phyloP scores from a whole-genome alignment of 2,797 vertebrate species.

The Manis pentadactyla region DNA sequence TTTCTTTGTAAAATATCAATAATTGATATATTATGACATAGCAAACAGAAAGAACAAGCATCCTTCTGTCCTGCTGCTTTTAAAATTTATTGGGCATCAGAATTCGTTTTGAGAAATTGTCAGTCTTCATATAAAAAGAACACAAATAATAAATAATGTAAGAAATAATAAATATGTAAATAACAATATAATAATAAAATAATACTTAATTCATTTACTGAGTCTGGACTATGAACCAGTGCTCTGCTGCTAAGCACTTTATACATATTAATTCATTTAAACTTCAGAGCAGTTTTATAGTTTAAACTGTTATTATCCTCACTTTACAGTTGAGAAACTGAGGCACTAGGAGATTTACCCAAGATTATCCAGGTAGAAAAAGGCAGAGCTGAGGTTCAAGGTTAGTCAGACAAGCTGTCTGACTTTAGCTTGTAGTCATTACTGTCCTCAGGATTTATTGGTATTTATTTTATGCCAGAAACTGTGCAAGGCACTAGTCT shows the following conservation, averaged over 20 bases:
- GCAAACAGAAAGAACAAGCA: background rate
- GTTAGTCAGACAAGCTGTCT: background rate
- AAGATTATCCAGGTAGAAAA: background rate
- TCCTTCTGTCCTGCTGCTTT: background rate
- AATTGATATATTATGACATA: background rate
- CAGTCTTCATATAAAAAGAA: background rate
- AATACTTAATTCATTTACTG: background rate
- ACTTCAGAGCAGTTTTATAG: background rate
- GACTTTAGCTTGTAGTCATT: background rate
- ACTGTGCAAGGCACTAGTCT: background rate
- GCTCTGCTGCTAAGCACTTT: background rate
- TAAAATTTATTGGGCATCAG: background rate
- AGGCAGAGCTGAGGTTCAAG: background rate
- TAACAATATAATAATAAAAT: background rate
- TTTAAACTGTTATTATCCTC: background rate
- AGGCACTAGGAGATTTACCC: background rate
- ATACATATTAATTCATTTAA: background rate
- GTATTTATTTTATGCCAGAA: background rate
- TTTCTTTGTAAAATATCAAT: background rate
- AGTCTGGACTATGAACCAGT: background rate
- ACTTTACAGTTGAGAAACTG: background rate
- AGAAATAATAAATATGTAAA: constrained; percentile 33
- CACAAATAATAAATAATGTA: background rate
- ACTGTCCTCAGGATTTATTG: background rate
- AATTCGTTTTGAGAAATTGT: constrained; percentile 17